Conservation (phyloP, 2,113 vertebrate genomes). For the Poecile atricapillus region DNA sequence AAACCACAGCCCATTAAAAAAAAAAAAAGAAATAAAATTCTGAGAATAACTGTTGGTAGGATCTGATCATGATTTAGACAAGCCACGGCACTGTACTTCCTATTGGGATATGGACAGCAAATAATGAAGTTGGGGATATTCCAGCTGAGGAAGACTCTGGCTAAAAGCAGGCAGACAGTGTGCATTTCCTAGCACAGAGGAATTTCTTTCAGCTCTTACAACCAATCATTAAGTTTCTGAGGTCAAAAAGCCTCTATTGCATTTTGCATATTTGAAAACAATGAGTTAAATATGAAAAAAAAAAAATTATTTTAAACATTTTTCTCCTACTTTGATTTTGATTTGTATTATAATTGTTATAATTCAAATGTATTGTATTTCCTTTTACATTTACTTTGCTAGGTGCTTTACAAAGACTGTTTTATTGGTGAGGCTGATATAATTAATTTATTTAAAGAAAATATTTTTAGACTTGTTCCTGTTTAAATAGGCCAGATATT, state of each 20-base stretch:
- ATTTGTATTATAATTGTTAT: not conserved
- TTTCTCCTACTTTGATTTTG: not conserved
- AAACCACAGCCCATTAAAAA: not conserved
- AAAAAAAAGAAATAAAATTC: not conserved
- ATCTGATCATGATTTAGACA: not conserved
- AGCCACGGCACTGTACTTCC: not conserved
- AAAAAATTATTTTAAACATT: not conserved
- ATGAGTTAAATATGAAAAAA: not conserved
- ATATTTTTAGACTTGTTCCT: not conserved
- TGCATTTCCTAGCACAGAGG: not conserved
- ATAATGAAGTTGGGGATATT: not conserved
- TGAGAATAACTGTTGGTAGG: not conserved
- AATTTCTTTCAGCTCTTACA: not conserved
- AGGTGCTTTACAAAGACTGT: not conserved
- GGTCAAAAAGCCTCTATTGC: not conserved
- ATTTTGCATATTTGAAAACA: not conserved
- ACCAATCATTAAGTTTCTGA: not conserved
- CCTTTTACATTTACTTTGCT: not conserved
- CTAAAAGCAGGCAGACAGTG: not conserved
- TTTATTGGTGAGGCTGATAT: not conserved
- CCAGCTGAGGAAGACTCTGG: not conserved
- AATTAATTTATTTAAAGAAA: not conserved
- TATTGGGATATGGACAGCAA: not conserved
- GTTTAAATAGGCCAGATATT: constrained; percentile 33
- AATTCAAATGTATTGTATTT: not conserved